Base-by-base conservation (phyloP, 2,888 invertebrate species). In the Epicampocera succincta region DNA sequence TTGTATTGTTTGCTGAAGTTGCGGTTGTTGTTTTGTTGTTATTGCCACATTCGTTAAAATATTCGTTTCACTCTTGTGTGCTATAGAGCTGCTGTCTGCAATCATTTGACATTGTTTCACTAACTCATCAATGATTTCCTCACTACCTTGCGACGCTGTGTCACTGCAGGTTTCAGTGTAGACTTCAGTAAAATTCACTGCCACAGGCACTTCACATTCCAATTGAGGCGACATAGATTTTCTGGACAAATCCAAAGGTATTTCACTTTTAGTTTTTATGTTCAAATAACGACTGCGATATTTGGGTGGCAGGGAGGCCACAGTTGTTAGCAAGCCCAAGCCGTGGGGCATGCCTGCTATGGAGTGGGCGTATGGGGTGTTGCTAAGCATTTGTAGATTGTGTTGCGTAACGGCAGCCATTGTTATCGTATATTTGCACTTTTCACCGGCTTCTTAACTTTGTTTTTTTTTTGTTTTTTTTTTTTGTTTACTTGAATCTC, bases 241-340 rank as follows among this genome's bases (percentile, higher is more conserved):
- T 25, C 96, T 90, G 21, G 96, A 95, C 79, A 96, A 91, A 89
- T 96, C 96, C 85, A 96, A 91, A 8, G 96, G 96, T 81, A 86
- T 90, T 86, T 91, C 91, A 84, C 87, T 85, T 83, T 90, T 89
- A 56, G 89, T 89, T 85, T 89, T 89, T 25, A 90, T 86, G 84
- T 88, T 90, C 80, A 91, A 85, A 84, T 91, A 91, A 58, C 90
- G 91, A 77, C 90, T 90, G 85, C 91, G 91, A 85, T 91, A 91
- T 85, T 91, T 91, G 54, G 90, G 89, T 60, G 90, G 90, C 84
- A 91, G 83, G 63, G 91, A 90, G 61, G 90, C 90, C 79, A 91
- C 91, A 4, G 91, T 91, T 73, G 91, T 91, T 80, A 91, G 85
- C 79, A 91, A 85, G 0, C 91, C 91, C 76, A 89, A 69, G 0